Evolutionary conservation across 2,888 invertebrate species (phyloP).

Genomic region (Lasius fuliginosus): DNA sequence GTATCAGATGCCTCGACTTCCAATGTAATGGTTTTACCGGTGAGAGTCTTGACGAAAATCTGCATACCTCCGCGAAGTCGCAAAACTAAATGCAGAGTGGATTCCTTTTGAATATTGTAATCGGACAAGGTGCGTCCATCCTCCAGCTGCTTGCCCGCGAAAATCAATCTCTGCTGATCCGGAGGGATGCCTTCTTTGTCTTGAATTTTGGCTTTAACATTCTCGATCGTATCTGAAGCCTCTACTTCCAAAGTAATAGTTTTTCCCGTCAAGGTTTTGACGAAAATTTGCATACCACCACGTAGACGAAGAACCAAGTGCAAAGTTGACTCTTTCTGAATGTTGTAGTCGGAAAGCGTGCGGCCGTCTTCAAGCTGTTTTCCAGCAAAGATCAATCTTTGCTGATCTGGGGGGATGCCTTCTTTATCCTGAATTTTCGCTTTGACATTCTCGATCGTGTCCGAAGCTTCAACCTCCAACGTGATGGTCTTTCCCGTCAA

Average conservation of each 20-base stretch:
- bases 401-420: conserved; percentile 80
- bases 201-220: conserved; percentile 78
- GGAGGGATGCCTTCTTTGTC: conserved; percentile 79
- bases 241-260: conserved; percentile 79
- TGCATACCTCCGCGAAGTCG: conserved; percentile 77
- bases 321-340: conserved; percentile 77
- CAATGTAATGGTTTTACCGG: conserved; percentile 70
- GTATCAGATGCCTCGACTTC: conserved; percentile 72
- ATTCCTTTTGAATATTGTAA: conserved; percentile 80
- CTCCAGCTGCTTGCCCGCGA: conserved; percentile 78
- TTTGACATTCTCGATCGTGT: conserved; percentile 78
- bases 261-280: conserved; percentile 72
- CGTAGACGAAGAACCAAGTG: conserved; percentile 75
- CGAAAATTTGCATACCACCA: conserved; percentile 77
- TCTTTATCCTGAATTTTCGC: conserved; percentile 80
- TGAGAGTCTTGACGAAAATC: conserved; percentile 70
- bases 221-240: conserved; percentile 77
- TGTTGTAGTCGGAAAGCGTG: conserved; percentile 77
- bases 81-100: conserved; percentile 75
- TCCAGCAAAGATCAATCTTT: conserved; percentile 78
- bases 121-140: conserved; percentile 78
- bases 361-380: conserved; percentile 78
- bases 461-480: conserved; percentile 77
- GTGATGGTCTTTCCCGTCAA: conserved; percentile 78
- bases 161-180: conserved; percentile 78